Percentiles rank a stretch among this genome's conserved stretches.
These are phyloP conservation scores for Zosterops pallidus DNA, from an alignment of 2,113 vertebrate genomes.

Conservation along the genomic window DNA sequence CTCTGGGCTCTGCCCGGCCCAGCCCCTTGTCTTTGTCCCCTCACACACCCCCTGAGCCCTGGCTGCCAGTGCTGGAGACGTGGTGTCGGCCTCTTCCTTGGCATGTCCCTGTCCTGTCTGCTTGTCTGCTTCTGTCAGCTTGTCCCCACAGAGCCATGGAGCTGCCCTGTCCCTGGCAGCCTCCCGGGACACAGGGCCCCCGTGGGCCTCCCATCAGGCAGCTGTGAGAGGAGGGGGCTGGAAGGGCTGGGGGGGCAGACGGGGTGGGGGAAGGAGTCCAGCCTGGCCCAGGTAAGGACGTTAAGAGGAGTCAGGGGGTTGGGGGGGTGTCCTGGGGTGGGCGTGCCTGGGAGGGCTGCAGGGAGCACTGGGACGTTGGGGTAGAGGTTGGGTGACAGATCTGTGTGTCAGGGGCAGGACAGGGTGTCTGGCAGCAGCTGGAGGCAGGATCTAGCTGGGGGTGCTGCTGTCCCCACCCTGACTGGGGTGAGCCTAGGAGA, in stretches of 20 bases:
- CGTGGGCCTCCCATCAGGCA: neutral
- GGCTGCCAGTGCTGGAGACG: conserved; percentile 46
- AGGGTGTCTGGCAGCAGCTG: neutral
- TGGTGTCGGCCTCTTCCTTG: conserved; percentile 69
- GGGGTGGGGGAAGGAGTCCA: neutral
- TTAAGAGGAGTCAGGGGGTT: neutral
- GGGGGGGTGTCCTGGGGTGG: neutral
- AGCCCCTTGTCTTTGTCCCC: neutral
- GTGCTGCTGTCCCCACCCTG: neutral
- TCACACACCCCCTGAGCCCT: neutral
- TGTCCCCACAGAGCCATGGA: neutral
- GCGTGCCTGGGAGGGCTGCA: neutral
- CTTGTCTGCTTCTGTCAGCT: conserved; percentile 66
- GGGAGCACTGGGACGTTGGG: neutral
- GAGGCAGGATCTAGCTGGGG: neutral
- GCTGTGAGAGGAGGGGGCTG: neutral
- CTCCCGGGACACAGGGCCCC: neutral
- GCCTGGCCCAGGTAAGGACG: neutral
- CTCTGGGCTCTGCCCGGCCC: neutral
- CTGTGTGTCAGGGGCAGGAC: neutral
- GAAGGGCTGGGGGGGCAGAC: neutral
- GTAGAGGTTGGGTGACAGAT: neutral
- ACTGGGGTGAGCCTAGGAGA: neutral
- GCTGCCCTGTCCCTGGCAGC: neutral
- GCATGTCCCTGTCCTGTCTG: conserved; percentile 72